Evolutionary conservation across 2,888 invertebrate genomes (phyloP).

Genomic region (Synanthedon myopaeformis): DNA sequence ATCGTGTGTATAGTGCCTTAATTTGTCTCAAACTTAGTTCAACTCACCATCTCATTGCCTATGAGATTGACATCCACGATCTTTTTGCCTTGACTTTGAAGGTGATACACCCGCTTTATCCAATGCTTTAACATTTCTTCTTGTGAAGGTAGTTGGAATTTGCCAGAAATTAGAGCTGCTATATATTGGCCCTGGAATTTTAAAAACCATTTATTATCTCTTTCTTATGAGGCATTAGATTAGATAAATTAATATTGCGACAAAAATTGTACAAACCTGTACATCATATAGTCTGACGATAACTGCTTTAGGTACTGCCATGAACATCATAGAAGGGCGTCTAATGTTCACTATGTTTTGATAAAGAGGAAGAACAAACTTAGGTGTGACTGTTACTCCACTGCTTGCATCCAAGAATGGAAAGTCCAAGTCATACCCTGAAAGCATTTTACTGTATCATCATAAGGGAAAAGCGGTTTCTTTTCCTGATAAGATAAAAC

Average conservation of each 20-base stretch:
- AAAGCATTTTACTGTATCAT: constrained; percentile 4
- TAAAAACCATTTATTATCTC: background rate
- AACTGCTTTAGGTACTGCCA: constrained; percentile 81
- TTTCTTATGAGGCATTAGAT: too few relatives aligned
- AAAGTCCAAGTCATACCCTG: constrained; percentile 78
- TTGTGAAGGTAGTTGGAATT: constrained; percentile 70
- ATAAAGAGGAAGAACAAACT: constrained; percentile 76
- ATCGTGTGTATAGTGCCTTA: too few relatives aligned
- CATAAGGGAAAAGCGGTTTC: too few relatives aligned
- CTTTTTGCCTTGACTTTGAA: constrained; percentile 30
- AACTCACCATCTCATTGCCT: constrained; percentile 36
- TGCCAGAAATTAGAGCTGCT: constrained; percentile 70
- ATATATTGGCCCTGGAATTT: constrained; percentile 71
- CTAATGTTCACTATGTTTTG: constrained; percentile 82
- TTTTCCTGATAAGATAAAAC: too few relatives aligned
- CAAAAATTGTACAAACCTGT: constrained; percentile 64
- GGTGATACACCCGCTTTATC: constrained; percentile 65
- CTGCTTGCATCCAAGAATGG: constrained; percentile 76
- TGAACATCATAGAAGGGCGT: constrained; percentile 79
- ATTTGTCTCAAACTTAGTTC: background rate
- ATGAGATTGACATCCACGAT: constrained; percentile 47
- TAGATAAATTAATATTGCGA: too few relatives aligned
- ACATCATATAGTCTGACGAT: constrained; percentile 74
- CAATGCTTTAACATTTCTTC: constrained; percentile 73
- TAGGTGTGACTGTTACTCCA: constrained; percentile 72